Conservation (phyloP, 2,888 invertebrate species). For the Cyaniris semiargus region DNA sequence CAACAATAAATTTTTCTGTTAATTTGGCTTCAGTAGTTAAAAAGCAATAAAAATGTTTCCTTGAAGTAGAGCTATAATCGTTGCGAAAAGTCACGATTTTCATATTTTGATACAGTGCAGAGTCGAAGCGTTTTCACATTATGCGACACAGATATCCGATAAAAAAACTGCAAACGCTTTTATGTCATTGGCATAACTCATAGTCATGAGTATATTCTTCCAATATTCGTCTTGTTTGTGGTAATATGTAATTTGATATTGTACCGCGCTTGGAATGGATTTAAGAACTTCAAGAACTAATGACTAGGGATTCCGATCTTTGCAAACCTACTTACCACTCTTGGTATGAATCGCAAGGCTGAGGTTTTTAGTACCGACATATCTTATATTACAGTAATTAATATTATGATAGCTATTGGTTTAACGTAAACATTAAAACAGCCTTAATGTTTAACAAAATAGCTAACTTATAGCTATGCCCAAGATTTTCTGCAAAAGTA, state of each 20-base stretch:
- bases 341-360: neutral
- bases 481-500: neutral
- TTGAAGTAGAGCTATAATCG: neutral
- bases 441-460: neutral
- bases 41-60: neutral
- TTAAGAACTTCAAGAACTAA: too few species aligned
- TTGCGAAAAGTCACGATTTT: neutral
- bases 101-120: neutral
- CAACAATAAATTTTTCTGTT: too few species aligned
- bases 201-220: too few species aligned
- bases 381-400: neutral
- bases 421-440: neutral
- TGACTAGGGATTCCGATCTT: too few species aligned
- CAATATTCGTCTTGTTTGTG: too few species aligned
- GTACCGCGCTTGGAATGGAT: too few species aligned
- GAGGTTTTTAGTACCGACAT: neutral
- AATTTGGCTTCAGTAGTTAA: neutral
- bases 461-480: neutral
- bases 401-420: neutral
- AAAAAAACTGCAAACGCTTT: too few species aligned
- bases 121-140: neutral
- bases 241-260: too few species aligned
- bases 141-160: too few species aligned
- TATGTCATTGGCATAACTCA: too few species aligned
- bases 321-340: neutral